Evolutionary conservation across 2,797 vertebrate genomes (phyloP).

Genomic region (Scolopax rusticola): DNA sequence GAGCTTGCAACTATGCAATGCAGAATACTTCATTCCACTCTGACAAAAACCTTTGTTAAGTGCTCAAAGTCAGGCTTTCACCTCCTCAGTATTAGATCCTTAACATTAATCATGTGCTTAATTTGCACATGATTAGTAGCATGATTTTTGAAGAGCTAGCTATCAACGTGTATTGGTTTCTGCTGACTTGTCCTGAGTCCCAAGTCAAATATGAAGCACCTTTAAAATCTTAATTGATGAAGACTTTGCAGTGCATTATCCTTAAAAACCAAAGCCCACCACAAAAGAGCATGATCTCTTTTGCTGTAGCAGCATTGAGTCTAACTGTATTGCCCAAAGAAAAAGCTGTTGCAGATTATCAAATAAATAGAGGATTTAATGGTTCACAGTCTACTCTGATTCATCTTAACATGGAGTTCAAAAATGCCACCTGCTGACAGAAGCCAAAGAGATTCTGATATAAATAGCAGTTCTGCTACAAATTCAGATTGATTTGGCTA

Average conservation of each 20-base stretch:
- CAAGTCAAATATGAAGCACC: not conserved
- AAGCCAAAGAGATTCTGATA: not conserved
- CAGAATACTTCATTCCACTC: not conserved
- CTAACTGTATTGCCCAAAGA: not conserved
- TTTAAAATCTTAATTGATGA: not conserved
- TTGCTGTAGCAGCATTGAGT: not conserved
- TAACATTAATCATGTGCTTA: not conserved
- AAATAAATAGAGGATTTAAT: not conserved
- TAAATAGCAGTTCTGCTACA: not conserved
- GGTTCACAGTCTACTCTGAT: not conserved
- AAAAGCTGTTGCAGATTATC: not conserved
- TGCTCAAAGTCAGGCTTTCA: not conserved
- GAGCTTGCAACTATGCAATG: not conserved
- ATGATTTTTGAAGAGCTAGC: not conserved
- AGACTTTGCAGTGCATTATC: not conserved
- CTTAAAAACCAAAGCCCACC: not conserved
- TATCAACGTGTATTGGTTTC: not conserved
- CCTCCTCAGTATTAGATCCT: not conserved
- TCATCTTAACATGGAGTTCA: not conserved
- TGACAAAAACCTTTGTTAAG: not conserved
- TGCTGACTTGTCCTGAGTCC: not conserved
- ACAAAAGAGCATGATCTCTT: not conserved
- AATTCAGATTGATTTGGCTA: not conserved
- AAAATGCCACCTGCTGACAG: slow-evolving; percentile 56
- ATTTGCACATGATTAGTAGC: rapidly evolving